Base-by-base conservation (phyloP, 2,888 invertebrate species). In the Synergus laeviventris region DNA sequence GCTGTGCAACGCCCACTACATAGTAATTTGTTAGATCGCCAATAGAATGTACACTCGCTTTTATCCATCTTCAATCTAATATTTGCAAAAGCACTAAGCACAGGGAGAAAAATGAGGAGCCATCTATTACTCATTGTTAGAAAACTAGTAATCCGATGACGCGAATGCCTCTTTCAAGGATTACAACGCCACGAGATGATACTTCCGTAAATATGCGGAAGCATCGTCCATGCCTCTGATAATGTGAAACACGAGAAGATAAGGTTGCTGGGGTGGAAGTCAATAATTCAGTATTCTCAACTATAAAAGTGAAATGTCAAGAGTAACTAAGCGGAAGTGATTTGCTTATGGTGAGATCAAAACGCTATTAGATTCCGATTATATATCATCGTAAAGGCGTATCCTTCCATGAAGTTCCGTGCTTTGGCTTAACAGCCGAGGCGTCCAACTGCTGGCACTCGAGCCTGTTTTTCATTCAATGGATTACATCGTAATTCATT, bases 51-150 rank as follows among this genome's bases (percentile, higher is more conserved):
- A 80, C 75, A 80, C 73, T 78, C 78, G 81, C 78, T 82, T 80
- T 82, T 82, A 84, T 84, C 84, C 81, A 75, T 16, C 79, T 78
- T 81, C 79, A 80, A 84, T 84, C 83, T 84, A 83, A 83, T 84
- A 84, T 84, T 84, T 83, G 83, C 81, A 79, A 84, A 81, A 78
- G 81, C 79, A 79, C 81, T 77, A 78, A 81, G 81, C 79, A 78
- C 77, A 75, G 70, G 36, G 64, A 81, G 82, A 83, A 82, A 82
- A 84, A 84, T 81, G 82, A 81, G 79, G 61, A 80, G 82, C 81
- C 82, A 83, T 84, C 83, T 79, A 81, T 84, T 83, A 83, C 78
- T 81, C 81, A 80, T 83, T 82, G 84, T 83, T 84, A 82, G 82
- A 83, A 82, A 80, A 82, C 84, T 83, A 81, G 84, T 83, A 84